Conservation (phyloP, 2,888 invertebrate species). For the Matsumyia berberina region DNA sequence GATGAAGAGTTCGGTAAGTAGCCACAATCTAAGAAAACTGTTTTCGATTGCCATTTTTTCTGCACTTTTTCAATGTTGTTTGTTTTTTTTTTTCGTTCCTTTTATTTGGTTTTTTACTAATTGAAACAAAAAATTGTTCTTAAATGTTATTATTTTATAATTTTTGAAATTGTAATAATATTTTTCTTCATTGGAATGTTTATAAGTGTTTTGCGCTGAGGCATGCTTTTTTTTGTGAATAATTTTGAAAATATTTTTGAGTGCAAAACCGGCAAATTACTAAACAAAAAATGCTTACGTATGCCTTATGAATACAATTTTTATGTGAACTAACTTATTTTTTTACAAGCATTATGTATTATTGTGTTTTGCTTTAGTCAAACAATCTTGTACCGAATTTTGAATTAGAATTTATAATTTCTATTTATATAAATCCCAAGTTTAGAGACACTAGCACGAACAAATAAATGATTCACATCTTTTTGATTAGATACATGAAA, state of each 20-base stretch:
- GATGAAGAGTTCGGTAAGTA: slow-evolving; percentile 83
- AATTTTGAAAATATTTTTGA: background rate
- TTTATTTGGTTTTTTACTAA: slow-evolving; percentile 79
- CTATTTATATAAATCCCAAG: background rate
- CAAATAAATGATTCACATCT: slow-evolving; percentile 22
- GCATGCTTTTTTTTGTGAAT: slow-evolving; percentile 67
- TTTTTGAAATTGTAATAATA: slow-evolving; percentile 67
- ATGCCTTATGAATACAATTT: slow-evolving; percentile 22
- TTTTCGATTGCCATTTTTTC: slow-evolving; percentile 48
- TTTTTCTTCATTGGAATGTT: slow-evolving; percentile 75
- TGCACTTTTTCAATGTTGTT: slow-evolving; percentile 73
- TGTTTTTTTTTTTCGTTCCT: slow-evolving; percentile 77
- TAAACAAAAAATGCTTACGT: slow-evolving; percentile 14
- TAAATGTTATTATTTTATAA: slow-evolving; percentile 73
- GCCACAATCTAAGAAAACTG: background rate
- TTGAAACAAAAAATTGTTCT: slow-evolving; percentile 48
- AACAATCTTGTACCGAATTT: no score
- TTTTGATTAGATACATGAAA: slow-evolving; percentile 2
- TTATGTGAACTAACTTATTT: slow-evolving; percentile 23
- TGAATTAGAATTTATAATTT: no score
- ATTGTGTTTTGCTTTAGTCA: background rate
- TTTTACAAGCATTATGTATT: background rate
- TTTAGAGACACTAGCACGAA: slow-evolving; percentile 49
- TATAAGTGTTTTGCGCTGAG: slow-evolving; percentile 42
- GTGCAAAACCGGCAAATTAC: background rate